Evolutionary conservation across 2,113 vertebrate genomes (phyloP), one percentile per base, ranked within the genome.

Genomic region (Caranx melampygus): DNA sequence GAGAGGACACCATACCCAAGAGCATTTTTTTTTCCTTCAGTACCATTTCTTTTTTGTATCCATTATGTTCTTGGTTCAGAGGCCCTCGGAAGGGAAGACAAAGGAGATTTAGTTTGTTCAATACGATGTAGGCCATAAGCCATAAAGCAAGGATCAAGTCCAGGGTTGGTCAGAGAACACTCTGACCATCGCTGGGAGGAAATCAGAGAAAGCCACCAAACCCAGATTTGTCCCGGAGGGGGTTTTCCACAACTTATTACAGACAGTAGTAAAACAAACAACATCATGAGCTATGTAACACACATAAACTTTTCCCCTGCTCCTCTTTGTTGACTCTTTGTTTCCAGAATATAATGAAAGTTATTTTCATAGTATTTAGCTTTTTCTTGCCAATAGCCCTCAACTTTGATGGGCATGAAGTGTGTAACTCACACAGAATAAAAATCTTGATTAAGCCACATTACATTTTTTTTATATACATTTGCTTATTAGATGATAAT

Each of bases 71-170:
- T 65, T 73, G 71, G 85, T 73, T 87, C 81, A 82, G 55, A 84
- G 40, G 55, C 65, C 83, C 86, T 82, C 78, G 33, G 74, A 88
- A 83, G 79, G 74, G 75, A 86, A 88, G 62, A 87, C 84, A 90
- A 90, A 93, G 88, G 83, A 82, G 85, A 91, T 91, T 85, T 90
- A 76, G 86, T 88, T 88, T 90, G 87, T 92, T 89, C 83, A 78
- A 76, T 47, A 63, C 69, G 82, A 89, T 93, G 89, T 93, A 87
- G 90, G 91, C 90, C 90, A 86, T 57, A 78, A 90, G 92, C 87
- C 90, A 91, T 75, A 71, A 67, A 92, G 91, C 90, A 85, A 86
- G 74, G 91, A 91, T 93, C 92, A 90, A 82, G 84, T 79, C 85
- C 73, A n/a, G 14, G 21, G 33, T 1, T 16, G 66, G 51, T 42